phyloP scores from a whole-genome alignment of 2,797 vertebrate species.

The Gouania willdenowi region DNA sequence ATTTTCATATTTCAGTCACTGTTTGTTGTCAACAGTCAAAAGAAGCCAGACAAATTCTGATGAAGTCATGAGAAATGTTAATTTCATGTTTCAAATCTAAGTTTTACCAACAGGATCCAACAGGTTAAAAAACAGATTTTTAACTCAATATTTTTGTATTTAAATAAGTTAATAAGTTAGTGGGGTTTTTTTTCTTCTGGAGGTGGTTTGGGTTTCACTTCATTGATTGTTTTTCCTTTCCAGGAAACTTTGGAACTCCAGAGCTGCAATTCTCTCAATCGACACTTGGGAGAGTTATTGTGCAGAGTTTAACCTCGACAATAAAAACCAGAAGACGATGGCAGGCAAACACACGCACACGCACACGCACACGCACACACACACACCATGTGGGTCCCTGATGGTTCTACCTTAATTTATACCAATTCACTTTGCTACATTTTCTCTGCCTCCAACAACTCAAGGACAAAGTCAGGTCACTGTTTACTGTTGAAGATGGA shows the following conservation, averaged over 20 bases:
- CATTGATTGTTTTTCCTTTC: background rate
- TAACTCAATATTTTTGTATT: no score
- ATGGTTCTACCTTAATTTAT: background rate
- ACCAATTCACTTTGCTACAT: slow-evolving; percentile 11
- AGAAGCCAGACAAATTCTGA: no score
- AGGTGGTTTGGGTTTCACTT: no score
- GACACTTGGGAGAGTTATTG: slow-evolving; percentile 32
- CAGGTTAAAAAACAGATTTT: no score
- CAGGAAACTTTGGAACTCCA: background rate
- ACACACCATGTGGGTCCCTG: background rate
- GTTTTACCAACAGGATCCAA: no score
- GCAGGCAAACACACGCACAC: background rate
- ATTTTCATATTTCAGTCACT: no score
- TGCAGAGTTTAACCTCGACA: background rate
- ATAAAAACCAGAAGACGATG: slow-evolving; percentile 1
- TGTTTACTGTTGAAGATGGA: background rate
- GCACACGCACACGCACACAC: no score
- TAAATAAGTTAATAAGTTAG: no score
- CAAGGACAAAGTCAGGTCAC: slow-evolving; percentile 16
- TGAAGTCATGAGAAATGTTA: no score
- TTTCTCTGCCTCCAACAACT: slow-evolving; percentile 1
- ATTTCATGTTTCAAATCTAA: no score
- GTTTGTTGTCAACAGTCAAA: no score
- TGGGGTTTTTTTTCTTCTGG: no score
- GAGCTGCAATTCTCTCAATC: slow-evolving; percentile 10